These are phyloP conservation scores for Pinna nobilis DNA, from an alignment of 1,140 invertebrate genomes.

Conservation along the genomic window DNA sequence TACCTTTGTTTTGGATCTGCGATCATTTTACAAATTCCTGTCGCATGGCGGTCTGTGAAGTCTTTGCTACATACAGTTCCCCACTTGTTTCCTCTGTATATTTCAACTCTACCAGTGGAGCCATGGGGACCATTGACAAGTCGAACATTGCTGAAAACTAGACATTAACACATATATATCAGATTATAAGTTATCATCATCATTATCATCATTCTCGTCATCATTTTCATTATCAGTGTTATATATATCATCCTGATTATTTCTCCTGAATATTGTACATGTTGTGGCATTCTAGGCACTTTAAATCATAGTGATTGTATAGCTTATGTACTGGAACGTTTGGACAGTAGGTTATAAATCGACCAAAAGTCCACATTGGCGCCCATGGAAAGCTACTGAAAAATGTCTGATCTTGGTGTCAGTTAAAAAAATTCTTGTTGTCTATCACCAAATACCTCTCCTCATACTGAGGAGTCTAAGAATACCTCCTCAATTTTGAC, in stretches of 20 bases:
- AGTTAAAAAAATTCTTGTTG: too few species aligned
- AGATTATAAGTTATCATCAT: background rate
- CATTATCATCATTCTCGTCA: background rate
- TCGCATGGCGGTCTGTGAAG: background rate
- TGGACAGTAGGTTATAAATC: too few species aligned
- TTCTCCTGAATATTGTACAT: background rate
- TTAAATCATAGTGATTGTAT: too few species aligned
- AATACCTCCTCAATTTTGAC: too few species aligned
- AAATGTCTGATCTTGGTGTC: too few species aligned
- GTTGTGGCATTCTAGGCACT: too few species aligned
- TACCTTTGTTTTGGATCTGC: background rate
- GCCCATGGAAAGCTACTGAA: too few species aligned
- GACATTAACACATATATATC: background rate
- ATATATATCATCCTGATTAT: background rate
- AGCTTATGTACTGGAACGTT: too few species aligned
- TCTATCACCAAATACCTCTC: too few species aligned
- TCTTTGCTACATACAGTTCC: background rate
- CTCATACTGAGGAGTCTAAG: too few species aligned
- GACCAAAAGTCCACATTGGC: too few species aligned
- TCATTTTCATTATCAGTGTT: background rate
- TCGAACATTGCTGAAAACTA: background rate
- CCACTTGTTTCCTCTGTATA: background rate
- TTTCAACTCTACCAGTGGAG: background rate
- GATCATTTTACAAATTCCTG: background rate
- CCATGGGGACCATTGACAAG: background rate